Evolutionary conservation across 2,797 vertebrate genomes (phyloP), one percentile per base, ranked within the genome.

Genomic region (Catostomus latipinnis): DNA sequence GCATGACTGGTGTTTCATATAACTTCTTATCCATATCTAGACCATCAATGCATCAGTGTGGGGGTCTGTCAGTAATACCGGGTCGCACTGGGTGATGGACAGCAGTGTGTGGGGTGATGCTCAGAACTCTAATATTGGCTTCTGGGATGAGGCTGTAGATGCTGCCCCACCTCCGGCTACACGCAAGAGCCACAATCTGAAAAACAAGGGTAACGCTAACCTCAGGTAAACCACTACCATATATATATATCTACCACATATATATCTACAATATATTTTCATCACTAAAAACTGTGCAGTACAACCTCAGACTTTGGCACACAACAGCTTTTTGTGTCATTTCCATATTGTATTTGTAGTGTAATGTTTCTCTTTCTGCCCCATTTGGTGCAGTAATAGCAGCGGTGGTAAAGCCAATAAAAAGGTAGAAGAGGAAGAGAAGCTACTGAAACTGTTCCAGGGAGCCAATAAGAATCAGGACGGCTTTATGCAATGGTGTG

Each of bases 401-500:
- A 86, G 94, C 89, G 96, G 95, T 90, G 95, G 94, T 84, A 95
- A 96, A 88, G 93, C 94, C 87, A 98, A 93, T 91, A 99, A 99
- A 93, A 99, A 99, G 88, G 96, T 94, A 72, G 97, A 98, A 85
- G 97, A 99, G 88, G 98, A 99, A 88, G 97, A 98, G 87, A 99
- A 98, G 91, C 94, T 99, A 90, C 91, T 98, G 76, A 99, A 98
- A 90, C 94, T 99, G 88, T 99, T 99, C 89, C 97, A 99, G 88
- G 96, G 96, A 73, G 96, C 96, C 88, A 96, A 95, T 89, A 98
- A 98, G 93, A 93, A 95, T 90, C 92, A 98, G 88, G 98, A 99
- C 90, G 93, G 96, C 88, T 99, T 99, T 93, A 98, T 97, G 92
- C 97, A 96, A 87, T 99, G 98, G 98, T 99, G 98, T 92, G 98